Conservation (phyloP, 30 jellyfish, hydroid and myxozoan genomes). For the Hydractinia symbiolongicarpus region DNA sequence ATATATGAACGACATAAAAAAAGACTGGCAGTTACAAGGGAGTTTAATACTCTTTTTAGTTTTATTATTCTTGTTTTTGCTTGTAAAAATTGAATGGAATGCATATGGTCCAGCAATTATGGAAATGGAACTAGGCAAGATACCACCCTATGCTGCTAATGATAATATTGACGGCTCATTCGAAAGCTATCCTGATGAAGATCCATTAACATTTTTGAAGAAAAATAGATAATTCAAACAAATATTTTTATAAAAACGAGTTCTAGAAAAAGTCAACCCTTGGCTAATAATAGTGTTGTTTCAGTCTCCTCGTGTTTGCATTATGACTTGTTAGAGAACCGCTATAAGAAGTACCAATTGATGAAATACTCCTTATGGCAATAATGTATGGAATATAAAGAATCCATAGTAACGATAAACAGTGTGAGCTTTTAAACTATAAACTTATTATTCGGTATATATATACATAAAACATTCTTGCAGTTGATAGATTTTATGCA, state of each 20-base stretch:
- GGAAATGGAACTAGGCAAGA: background rate
- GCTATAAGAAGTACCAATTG: no score
- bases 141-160: background rate
- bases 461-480: no score
- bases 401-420: no score
- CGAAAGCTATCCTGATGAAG: conserved; percentile 38
- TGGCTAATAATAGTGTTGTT: no score
- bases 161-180: conserved; percentile 13
- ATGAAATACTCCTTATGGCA: no score
- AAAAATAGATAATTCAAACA: background rate
- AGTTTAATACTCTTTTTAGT: conserved; percentile 12
- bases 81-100: conserved; percentile 34
- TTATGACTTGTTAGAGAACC: no score
- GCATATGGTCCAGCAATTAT: conserved; percentile 28
- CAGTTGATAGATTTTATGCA: no score
- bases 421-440: no score
- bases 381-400: no score
- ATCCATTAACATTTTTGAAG: conserved; percentile 41
- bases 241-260: background rate
- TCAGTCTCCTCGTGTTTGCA: no score
- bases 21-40: conserved; percentile 47
- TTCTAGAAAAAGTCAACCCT: background rate
- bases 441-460: no score
- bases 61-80: conserved; percentile 1
- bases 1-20: conserved; percentile 7